phyloP scores from a whole-genome alignment of 2,113 vertebrate species.

The Sinocyclocheilus grahami region DNA sequence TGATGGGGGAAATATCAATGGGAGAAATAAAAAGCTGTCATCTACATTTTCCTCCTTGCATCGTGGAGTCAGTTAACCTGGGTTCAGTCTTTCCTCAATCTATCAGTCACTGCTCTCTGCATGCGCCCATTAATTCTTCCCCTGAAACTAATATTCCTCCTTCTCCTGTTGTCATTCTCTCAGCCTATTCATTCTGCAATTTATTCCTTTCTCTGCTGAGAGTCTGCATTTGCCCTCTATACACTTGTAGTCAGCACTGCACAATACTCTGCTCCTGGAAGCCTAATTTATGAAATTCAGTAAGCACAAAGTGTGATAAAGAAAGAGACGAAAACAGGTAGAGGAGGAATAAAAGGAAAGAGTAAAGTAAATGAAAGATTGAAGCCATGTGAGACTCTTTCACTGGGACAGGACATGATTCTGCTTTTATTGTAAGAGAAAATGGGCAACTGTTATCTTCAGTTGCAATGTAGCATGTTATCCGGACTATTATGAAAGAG shows the following conservation, averaged over 20 bases:
- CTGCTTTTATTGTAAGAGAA: slow-evolving; percentile 20
- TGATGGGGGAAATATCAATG: background rate
- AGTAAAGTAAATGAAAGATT: slow-evolving; percentile 24
- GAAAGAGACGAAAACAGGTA: slow-evolving; percentile 19
- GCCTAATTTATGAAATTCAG: slow-evolving; percentile 36
- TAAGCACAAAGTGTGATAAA: slow-evolving; percentile 1
- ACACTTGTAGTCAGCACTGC: slow-evolving; percentile 24
- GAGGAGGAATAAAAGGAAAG: slow-evolving; percentile 28
- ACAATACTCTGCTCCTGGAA: slow-evolving; percentile 7
- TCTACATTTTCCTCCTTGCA: slow-evolving; percentile 25
- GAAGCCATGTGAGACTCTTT: background rate
- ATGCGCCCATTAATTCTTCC: slow-evolving; percentile 23
- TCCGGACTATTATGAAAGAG: background rate
- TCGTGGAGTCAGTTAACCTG: slow-evolving; percentile 25
- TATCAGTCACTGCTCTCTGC: slow-evolving; percentile 24
- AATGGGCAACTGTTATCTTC: background rate
- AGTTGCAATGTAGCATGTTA: background rate
- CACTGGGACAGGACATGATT: background rate
- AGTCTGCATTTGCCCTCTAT: slow-evolving; percentile 7
- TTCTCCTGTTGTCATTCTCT: background rate
- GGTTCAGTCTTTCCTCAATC: background rate
- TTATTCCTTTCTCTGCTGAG: slow-evolving; percentile 1
- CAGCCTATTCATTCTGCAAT: background rate
- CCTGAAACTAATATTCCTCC: background rate
- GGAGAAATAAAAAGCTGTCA: slow-evolving; percentile 13